Conservation (phyloP, 37 sponge, comb jelly and placozoan species). For the Petrosia ficiformis region DNA sequence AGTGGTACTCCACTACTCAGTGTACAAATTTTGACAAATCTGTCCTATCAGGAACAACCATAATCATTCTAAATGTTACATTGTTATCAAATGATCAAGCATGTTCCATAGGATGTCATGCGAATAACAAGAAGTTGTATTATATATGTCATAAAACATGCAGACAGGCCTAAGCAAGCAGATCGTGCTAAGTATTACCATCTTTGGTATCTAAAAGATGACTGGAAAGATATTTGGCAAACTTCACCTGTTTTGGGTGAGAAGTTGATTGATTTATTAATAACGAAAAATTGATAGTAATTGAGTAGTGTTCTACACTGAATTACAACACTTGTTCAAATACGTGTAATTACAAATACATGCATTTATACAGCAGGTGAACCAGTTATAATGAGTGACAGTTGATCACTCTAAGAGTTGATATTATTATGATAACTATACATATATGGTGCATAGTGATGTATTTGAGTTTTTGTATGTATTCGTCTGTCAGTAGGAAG, state of each 20-base stretch:
- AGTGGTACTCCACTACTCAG: neutral
- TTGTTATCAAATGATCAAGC: constrained; percentile 7
- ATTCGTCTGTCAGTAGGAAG: too few relatives aligned
- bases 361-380: too few relatives aligned
- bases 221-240: neutral
- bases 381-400: too few relatives aligned
- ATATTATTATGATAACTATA: too few relatives aligned
- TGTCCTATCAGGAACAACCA: neutral
- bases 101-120: constrained; percentile 10
- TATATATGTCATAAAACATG: neutral
- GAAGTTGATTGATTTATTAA: too few relatives aligned
- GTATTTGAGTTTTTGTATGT: too few relatives aligned
- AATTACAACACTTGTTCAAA: too few relatives aligned
- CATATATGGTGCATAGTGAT: too few relatives aligned
- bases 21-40: neutral
- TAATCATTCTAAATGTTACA: constrained; percentile 30
- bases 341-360: too few relatives aligned
- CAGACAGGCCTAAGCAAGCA: neutral
- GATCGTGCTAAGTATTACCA: neutral
- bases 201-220: neutral
- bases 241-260: neutral
- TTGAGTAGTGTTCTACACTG: too few relatives aligned
- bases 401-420: too few relatives aligned
- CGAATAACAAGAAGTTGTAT: neutral
- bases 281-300: too few relatives aligned